Conservation (phyloP, 2,797 vertebrate genomes). For the Periparus ater region DNA sequence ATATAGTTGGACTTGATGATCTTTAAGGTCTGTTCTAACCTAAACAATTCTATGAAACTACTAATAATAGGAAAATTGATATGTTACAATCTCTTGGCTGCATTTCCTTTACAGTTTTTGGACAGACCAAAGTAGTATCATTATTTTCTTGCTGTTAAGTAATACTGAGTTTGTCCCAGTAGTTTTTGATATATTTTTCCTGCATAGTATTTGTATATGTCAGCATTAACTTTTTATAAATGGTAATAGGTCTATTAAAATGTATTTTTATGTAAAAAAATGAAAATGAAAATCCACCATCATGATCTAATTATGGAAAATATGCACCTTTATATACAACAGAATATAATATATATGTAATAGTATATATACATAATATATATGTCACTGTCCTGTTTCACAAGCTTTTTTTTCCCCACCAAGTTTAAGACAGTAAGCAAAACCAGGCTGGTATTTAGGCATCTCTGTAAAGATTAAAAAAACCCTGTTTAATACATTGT, state of each 20-base stretch:
- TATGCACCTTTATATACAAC: neutral
- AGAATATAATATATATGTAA: neutral
- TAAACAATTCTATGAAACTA: neutral
- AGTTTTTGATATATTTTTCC: neutral
- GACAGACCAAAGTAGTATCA: neutral
- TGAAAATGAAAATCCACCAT: neutral
- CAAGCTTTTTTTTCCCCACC: rapidly evolving
- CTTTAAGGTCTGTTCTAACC: neutral
- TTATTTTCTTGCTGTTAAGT: neutral
- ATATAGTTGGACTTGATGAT: neutral
- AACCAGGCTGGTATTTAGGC: neutral
- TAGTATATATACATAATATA: too few relatives aligned
- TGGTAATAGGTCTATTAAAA: neutral
- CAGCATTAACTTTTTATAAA: neutral
- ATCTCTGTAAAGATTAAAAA: neutral
- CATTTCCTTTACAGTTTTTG: neutral
- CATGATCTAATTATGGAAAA: neutral
- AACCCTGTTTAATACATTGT: neutral
- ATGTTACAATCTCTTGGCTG: neutral
- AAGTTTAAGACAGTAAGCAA: neutral
- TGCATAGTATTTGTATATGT: neutral
- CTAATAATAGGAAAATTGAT: neutral
- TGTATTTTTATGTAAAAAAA: neutral
- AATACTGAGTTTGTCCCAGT: neutral
- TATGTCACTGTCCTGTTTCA: neutral